Conservation (phyloP, 2,113 vertebrate genomes). For the Thermophis baileyi region DNA sequence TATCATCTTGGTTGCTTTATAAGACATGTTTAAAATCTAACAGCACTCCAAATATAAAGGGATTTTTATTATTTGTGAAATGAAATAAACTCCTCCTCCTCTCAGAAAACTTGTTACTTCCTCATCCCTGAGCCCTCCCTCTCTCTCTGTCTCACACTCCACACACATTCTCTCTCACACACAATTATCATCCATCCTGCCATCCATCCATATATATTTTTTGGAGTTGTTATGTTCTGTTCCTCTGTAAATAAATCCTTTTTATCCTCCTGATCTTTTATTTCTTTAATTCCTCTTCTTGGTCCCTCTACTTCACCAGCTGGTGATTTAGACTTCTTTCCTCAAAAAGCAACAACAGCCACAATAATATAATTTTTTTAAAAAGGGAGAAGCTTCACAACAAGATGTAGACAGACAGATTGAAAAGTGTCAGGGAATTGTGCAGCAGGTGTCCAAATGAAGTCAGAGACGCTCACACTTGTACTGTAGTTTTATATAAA, state of each 20-base stretch:
- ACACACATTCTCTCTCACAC: background rate
- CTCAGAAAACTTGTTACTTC: background rate
- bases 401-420: background rate
- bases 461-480: background rate
- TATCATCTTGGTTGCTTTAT: background rate
- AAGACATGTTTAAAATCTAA: background rate
- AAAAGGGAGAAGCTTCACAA: background rate
- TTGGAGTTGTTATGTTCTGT: background rate
- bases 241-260: background rate
- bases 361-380: background rate
- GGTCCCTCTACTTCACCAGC: background rate
- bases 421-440: background rate
- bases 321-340: background rate
- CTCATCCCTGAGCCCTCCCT: background rate
- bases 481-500: background rate
- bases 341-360: background rate
- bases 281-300: background rate
- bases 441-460: background rate
- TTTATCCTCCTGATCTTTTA: background rate
- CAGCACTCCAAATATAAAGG: background rate
- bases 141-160: background rate
- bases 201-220: background rate
- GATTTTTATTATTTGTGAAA: background rate
- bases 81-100: background rate
- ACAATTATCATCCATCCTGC: background rate